Evolutionary conservation across 2,113 vertebrate genomes (phyloP), one percentile per base, ranked within the genome.

Genomic region (Anhinga rufa): DNA sequence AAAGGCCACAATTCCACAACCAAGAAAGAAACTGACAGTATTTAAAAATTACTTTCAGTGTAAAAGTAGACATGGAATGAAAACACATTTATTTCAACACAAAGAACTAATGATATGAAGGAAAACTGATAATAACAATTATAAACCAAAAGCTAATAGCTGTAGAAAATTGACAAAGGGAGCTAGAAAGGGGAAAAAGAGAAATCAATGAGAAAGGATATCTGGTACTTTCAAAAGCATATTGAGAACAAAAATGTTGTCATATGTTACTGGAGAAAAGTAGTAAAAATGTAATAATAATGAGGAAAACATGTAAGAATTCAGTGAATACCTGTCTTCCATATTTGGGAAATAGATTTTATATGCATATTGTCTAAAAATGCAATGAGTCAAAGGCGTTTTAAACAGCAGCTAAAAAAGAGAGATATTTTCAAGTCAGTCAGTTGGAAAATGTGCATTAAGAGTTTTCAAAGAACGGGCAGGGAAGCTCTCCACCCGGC

Each of bases 11-110:
- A 51, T 92, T 95, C 60, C 58, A 55, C 70, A 82, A 49, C 24
- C 49, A 54, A 82, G 86, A 90, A 76, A 84, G 34, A 83, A 70
- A 88, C 11, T 78, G 94, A 81, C 92, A 83, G 80, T 90, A 48
- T 92, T 96, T 92, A 5, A 68, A 84, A 90, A 60, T 68, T 68
- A 83, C 72, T 92, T 81, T 74, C 62, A 78, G 70, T 88, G 42
- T 88, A 93, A 71, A 92, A 90, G 85, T 74, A 95, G 88, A 90
- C 85, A 51, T 46, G 46, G 79, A 94, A 94, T 1, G 36, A 94
- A 96, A 96, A 81, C 76, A 95, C 93, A 42, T 88, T 96, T 93
- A 92, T 95, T 96, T 88, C 90, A 54, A 94, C 75, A 97, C 92
- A 96, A 95, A 94, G 87, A 86, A 86, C 60, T 90, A 86, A 93